Conservation (phyloP, 2,888 invertebrate genomes). For the Epistrophe grossulariae region DNA sequence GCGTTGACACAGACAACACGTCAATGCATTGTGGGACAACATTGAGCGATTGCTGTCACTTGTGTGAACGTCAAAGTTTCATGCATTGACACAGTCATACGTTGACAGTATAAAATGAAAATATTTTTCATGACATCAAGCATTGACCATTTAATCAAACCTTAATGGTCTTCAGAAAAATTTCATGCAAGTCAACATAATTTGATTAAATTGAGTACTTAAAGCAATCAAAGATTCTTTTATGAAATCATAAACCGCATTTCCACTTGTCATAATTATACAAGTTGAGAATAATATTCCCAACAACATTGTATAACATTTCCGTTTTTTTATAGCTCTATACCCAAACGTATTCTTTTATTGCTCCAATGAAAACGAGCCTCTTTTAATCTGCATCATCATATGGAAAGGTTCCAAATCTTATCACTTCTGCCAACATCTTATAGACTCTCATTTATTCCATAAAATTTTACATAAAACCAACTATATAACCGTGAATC, state of each 20-base stretch:
- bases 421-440: constrained; percentile 23
- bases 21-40: too few relatives aligned
- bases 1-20: too few relatives aligned
- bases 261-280: neutral
- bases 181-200: too few relatives aligned
- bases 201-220: too few relatives aligned
- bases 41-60: too few relatives aligned
- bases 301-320: neutral
- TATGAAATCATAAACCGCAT: neutral
- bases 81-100: too few relatives aligned
- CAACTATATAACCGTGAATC: neutral
- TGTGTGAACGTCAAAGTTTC: too few relatives aligned
- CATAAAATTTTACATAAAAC: constrained; percentile 1
- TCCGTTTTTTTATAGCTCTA: neutral
- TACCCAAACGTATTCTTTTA: neutral
- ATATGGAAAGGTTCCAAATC: neutral
- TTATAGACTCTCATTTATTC: neutral
- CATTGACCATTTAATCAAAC: too few relatives aligned
- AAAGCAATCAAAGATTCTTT: neutral
- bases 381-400: constrained; percentile 11
- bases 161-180: too few relatives aligned
- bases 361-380: neutral
- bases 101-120: too few relatives aligned
- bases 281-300: neutral
- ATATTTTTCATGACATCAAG: too few relatives aligned